Conservation (phyloP, 2,888 invertebrate genomes). For the Agriopis marginaria region DNA sequence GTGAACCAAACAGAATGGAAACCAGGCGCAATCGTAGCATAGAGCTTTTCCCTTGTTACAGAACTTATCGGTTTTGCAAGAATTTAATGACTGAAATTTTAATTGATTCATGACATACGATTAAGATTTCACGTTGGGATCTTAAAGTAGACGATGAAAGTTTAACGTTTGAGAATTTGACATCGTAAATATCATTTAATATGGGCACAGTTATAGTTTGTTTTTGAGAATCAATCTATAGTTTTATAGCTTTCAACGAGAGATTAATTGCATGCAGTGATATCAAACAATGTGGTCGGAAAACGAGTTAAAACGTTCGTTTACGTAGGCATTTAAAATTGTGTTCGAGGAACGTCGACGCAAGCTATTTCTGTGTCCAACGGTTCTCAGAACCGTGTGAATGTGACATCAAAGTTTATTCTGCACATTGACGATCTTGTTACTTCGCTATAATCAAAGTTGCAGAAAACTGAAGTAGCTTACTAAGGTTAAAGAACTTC, state of each 20-base stretch:
- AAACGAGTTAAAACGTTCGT: slow-evolving; percentile 44
- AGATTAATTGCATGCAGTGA: slow-evolving; percentile 21
- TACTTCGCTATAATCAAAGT: slow-evolving; percentile 21
- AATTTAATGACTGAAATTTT: neutral
- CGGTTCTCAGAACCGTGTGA: slow-evolving; percentile 58
- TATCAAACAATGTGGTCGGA: slow-evolving; percentile 24
- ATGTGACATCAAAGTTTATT: slow-evolving; percentile 29
- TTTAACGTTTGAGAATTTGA: slow-evolving; percentile 1
- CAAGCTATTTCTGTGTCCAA: slow-evolving; percentile 62
- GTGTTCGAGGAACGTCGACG: slow-evolving; percentile 57
- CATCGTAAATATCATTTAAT: slow-evolving; percentile 24
- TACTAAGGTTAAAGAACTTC: slow-evolving; percentile 12
- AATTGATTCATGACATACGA: neutral
- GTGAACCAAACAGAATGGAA: slow-evolving; percentile 67
- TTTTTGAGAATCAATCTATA: slow-evolving; percentile 18
- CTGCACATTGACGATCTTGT: slow-evolving; percentile 23
- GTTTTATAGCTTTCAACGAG: slow-evolving; percentile 15
- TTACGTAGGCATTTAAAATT: slow-evolving; percentile 46
- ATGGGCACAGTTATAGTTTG: slow-evolving; percentile 10
- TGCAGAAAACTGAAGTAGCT: slow-evolving; percentile 7
- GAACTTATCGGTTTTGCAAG: slow-evolving; percentile 11
- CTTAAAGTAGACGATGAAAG: slow-evolving; percentile 5
- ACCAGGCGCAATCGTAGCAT: slow-evolving; percentile 3
- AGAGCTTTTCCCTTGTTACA: slow-evolving; percentile 15
- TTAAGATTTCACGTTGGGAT: slow-evolving; percentile 1